phyloP scores from a whole-genome alignment of 2,888 invertebrate genomes.

The Microplitis deprimator region DNA sequence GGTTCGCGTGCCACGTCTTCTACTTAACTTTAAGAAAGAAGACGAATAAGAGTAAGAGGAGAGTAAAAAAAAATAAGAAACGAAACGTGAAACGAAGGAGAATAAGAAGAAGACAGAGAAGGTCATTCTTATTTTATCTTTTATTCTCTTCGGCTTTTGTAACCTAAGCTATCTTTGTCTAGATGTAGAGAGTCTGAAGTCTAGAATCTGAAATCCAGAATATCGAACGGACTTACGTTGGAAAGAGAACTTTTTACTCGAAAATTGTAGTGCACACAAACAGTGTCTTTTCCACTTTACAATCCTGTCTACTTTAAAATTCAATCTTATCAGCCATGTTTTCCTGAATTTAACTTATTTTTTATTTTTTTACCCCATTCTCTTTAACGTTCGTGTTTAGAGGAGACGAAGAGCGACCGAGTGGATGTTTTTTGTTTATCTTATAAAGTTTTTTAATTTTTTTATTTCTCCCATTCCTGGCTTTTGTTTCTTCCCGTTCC shows the following conservation, averaged over 20 bases:
- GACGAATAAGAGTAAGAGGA: background rate
- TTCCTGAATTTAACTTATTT: background rate
- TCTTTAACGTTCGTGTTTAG: background rate
- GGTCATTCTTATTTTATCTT: background rate
- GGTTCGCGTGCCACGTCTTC: constrained; percentile 47
- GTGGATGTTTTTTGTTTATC: background rate
- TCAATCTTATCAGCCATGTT: constrained; percentile 14
- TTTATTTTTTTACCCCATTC: background rate
- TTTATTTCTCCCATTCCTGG: constrained; percentile 7
- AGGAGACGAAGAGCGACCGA: background rate
- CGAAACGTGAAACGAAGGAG: background rate
- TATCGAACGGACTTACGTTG: constrained; percentile 4
- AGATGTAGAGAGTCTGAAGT: too few species aligned
- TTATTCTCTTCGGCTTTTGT: background rate
- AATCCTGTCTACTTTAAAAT: constrained; percentile 16
- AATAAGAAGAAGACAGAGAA: background rate
- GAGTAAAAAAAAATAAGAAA: background rate
- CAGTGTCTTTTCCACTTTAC: constrained; percentile 5
- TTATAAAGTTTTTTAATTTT: constrained; percentile 13
- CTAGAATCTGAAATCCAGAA: constrained; percentile 1
- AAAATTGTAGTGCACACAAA: background rate
- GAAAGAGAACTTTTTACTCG: background rate
- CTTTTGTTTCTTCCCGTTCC: constrained; percentile 6
- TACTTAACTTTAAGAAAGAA: background rate
- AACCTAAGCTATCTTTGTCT: too few species aligned